Percentiles rank a stretch among this genome's conserved stretches.
Evolutionary conservation across 2,888 invertebrate species (phyloP).

Genomic region (Aspidapion aeneum): DNA sequence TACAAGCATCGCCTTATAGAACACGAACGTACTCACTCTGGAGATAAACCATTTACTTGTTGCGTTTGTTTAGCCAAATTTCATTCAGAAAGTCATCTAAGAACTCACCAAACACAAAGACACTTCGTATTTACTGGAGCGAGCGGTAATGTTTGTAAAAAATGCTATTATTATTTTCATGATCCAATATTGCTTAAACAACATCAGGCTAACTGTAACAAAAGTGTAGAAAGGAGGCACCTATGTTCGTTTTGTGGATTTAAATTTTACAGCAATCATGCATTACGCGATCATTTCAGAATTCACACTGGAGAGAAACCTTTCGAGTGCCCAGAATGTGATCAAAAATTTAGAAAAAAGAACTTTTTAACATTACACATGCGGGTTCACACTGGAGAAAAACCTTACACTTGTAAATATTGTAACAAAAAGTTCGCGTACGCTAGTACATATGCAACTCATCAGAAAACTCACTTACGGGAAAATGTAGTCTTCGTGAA

Average conservation of each 20-base stretch:
- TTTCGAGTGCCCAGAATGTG: slow-evolving; percentile 35
- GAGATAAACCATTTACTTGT: no score
- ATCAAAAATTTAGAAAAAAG: slow-evolving; percentile 52
- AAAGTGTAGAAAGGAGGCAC: no score
- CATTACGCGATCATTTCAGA: slow-evolving; percentile 35
- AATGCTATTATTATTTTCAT: no score
- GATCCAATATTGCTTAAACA: no score
- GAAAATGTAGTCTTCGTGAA: no score
- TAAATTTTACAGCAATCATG: slow-evolving; percentile 36
- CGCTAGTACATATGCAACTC: slow-evolving; percentile 37
- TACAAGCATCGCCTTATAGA: slow-evolving; percentile 36
- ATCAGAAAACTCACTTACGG: slow-evolving; percentile 37
- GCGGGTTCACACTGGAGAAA: slow-evolving; percentile 41
- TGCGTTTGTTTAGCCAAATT: no score
- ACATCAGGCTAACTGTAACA: no score
- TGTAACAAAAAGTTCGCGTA: slow-evolving; percentile 43
- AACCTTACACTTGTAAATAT: slow-evolving; percentile 41
- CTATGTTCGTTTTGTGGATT: slow-evolving; percentile 41
- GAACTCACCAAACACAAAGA: no score
- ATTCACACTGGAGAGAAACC: slow-evolving; percentile 54
- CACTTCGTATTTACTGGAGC: no score
- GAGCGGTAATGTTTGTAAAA: no score
- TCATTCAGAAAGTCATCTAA: no score
- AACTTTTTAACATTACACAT: slow-evolving; percentile 39
- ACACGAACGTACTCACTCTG: no score